These are phyloP conservation scores for Stichodactyla mertensii DNA, from an alignment of 64 coral and sea anemone genomes.

Conservation along the genomic window DNA sequence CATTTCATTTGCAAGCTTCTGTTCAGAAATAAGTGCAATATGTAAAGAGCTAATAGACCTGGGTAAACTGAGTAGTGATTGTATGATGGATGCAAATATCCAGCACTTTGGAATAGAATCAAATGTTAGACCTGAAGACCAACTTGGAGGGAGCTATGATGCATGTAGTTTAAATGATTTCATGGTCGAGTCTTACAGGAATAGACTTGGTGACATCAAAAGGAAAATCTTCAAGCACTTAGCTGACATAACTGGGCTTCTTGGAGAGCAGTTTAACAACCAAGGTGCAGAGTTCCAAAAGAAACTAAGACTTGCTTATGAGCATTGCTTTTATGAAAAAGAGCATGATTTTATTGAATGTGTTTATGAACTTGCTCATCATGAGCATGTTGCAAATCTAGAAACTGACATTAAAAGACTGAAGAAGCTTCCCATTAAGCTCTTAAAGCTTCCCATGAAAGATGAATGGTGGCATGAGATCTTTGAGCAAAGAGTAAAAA, in stretches of 20 bases:
- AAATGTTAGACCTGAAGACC: background rate
- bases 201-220: slow-evolving; percentile 35
- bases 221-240: slow-evolving; percentile 32
- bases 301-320: slow-evolving; percentile 83
- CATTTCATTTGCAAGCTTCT: slow-evolving; percentile 57
- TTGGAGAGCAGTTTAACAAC: slow-evolving; percentile 63
- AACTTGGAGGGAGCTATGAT: background rate
- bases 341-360: slow-evolving; percentile 60
- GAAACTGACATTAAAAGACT: slow-evolving; percentile 61
- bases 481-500: slow-evolving; percentile 64
- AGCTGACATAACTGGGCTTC: slow-evolving; percentile 46
- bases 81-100: background rate
- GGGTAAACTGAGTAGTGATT: slow-evolving; percentile 27
- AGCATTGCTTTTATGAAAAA: slow-evolving; percentile 79
- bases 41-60: slow-evolving; percentile 62
- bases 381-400: slow-evolving; percentile 56
- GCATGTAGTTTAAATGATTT: slow-evolving; percentile 54
- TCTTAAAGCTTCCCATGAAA: slow-evolving; percentile 90
- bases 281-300: slow-evolving; percentile 47
- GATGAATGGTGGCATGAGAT: slow-evolving; percentile 94
- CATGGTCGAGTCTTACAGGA: slow-evolving; percentile 43
- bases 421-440: slow-evolving; percentile 69
- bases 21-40: slow-evolving; percentile 34
- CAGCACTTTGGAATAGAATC: background rate
- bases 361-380: slow-evolving; percentile 82